Percentiles rank a stretch among this genome's conserved stretches.
These are phyloP conservation scores for Sitobion miscanthi DNA, from an alignment of 1,140 invertebrate genomes.

Conservation along the genomic window DNA sequence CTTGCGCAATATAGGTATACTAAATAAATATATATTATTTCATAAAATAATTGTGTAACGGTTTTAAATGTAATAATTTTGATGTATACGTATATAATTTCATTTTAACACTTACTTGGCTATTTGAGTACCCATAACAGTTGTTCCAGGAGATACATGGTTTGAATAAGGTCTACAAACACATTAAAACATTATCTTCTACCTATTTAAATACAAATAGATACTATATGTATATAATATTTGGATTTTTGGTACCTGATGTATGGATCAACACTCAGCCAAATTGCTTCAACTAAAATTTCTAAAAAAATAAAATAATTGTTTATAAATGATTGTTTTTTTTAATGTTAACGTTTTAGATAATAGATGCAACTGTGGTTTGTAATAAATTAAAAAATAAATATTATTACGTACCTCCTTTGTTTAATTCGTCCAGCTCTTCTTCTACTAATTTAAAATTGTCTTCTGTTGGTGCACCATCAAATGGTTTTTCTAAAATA, in stretches of 20 bases:
- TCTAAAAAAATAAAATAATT: conserved; percentile 65
- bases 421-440: conserved; percentile 68
- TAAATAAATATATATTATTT: background rate
- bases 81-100: background rate
- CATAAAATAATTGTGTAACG: background rate
- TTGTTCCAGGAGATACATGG: conserved; percentile 65
- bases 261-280: conserved; percentile 75
- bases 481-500: conserved; percentile 69
- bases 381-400: background rate
- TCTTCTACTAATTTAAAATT: conserved; percentile 73
- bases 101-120: conserved; percentile 65
- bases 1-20: background rate
- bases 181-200: conserved; percentile 37
- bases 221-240: background rate
- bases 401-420: conserved; percentile 67
- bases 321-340: background rate
- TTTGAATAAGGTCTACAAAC: conserved; percentile 59
- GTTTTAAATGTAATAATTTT: background rate
- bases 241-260: conserved; percentile 66
- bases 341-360: background rate
- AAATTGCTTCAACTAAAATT: conserved; percentile 71
- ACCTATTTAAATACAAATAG: background rate
- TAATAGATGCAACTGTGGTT: background rate
- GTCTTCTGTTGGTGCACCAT: conserved; percentile 69
- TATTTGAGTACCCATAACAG: conserved; percentile 71